These are phyloP conservation scores for Oopsacas minuta DNA, from an alignment of 37 sponge, comb jelly and placozoan genomes.

Conservation along the genomic window DNA sequence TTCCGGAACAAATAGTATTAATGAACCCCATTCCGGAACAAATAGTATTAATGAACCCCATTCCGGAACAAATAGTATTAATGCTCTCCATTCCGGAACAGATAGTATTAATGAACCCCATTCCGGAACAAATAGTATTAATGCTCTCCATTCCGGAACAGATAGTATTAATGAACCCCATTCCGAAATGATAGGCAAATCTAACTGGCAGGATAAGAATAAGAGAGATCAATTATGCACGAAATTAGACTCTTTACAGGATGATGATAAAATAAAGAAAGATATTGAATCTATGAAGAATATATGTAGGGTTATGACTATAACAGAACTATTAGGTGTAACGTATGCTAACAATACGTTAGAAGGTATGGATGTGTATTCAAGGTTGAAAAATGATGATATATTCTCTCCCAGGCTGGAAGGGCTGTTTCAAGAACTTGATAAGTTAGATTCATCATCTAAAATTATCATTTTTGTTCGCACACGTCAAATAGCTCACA, in stretches of 20 bases:
- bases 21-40: no score
- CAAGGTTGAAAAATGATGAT: neutral
- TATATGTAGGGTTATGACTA: neutral
- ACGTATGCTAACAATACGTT: neutral
- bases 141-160: no score
- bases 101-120: no score
- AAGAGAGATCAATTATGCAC: neutral
- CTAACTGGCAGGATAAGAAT: neutral
- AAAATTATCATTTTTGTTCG: neutral
- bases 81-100: no score
- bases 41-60: no score
- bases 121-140: no score
- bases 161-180: no score
- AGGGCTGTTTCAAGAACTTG: neutral
- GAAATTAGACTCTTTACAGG: neutral
- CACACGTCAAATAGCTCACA: neutral
- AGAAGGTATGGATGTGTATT: neutral
- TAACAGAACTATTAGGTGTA: neutral
- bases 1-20: no score
- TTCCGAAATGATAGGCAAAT: neutral
- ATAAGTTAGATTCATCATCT: neutral
- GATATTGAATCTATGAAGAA: neutral
- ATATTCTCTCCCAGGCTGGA: neutral
- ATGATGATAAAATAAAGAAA: neutral
- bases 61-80: no score